Conservation (phyloP, 2,797 vertebrate genomes). For the Gadopsis marmoratus region DNA sequence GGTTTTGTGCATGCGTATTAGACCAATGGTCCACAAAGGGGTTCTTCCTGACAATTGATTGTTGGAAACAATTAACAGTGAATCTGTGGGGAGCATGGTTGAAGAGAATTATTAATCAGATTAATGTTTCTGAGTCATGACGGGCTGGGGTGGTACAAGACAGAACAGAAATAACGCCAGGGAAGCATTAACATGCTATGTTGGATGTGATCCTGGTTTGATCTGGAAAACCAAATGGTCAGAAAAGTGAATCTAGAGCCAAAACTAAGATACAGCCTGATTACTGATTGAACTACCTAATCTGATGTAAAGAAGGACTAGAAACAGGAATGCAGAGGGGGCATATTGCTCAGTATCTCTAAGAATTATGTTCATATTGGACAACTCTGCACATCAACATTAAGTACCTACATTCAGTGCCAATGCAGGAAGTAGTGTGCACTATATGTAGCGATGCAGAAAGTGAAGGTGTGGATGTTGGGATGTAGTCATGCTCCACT, state of each 20-base stretch:
- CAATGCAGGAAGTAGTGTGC: background rate
- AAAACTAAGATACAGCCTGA: background rate
- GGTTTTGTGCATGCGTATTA: background rate
- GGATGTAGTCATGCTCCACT: too few relatives aligned
- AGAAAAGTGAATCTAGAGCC: background rate
- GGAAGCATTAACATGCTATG: conserved; percentile 3
- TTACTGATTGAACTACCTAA: background rate
- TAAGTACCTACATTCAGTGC: background rate
- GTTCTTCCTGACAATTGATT: conserved; percentile 15
- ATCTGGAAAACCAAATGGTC: background rate
- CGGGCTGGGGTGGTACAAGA: background rate
- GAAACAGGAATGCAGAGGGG: background rate
- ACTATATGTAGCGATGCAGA: background rate
- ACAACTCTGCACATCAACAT: background rate
- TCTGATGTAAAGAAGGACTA: too few relatives aligned
- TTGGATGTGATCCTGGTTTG: background rate
- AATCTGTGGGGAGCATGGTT: background rate
- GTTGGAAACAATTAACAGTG: conserved; percentile 6
- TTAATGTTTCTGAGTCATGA: conserved; percentile 3
- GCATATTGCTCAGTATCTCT: background rate
- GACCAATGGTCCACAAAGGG: background rate
- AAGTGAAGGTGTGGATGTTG: too few relatives aligned
- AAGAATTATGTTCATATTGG: background rate
- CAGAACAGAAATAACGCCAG: background rate
- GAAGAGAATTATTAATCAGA: conserved; percentile 14